A percentile compares a stretch with the other conserved stretches of the same genome.
Evolutionary conservation across 2,888 invertebrate genomes (phyloP).

Genomic region (Plutella xylostella): DNA sequence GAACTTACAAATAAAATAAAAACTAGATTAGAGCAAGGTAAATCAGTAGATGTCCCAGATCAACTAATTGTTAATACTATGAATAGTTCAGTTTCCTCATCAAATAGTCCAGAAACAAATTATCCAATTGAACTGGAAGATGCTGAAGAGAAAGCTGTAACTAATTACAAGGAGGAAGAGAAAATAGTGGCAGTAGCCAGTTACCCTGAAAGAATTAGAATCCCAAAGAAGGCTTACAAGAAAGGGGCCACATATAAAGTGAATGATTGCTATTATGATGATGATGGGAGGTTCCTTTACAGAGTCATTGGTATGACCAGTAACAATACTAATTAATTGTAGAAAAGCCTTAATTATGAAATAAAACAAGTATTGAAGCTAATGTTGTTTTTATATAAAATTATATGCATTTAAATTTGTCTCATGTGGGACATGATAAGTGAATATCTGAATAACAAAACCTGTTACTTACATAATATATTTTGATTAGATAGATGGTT

Average conservation of each 20-base stretch:
- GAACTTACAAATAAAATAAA: slow-evolving; percentile 43
- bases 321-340: slow-evolving; percentile 20
- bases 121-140: slow-evolving; percentile 31
- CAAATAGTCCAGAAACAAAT: slow-evolving; percentile 20
- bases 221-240: slow-evolving; percentile 75
- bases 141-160: slow-evolving; percentile 25
- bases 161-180: slow-evolving; percentile 28
- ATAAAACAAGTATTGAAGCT: slow-evolving; percentile 51
- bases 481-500: not conserved
- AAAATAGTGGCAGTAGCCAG: slow-evolving; percentile 28
- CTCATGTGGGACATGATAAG: slow-evolving; percentile 28
- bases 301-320: slow-evolving; percentile 77
- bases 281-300: slow-evolving; percentile 84
- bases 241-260: slow-evolving; percentile 78
- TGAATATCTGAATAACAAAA: slow-evolving; percentile 37
- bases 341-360: slow-evolving; percentile 17
- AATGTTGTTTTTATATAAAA: slow-evolving; percentile 54
- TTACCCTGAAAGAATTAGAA: slow-evolving; percentile 74
- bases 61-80: slow-evolving; percentile 36
- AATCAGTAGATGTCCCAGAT: slow-evolving; percentile 37
- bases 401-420: slow-evolving; percentile 47
- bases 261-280: slow-evolving; percentile 84
- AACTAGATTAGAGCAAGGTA: slow-evolving; percentile 38
- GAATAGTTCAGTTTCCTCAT: slow-evolving; percentile 11
- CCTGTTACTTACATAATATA: slow-evolving; percentile 9